phyloP scores from a whole-genome alignment of 2,113 vertebrate species.

The Machaerirhynchus nigripectus region DNA sequence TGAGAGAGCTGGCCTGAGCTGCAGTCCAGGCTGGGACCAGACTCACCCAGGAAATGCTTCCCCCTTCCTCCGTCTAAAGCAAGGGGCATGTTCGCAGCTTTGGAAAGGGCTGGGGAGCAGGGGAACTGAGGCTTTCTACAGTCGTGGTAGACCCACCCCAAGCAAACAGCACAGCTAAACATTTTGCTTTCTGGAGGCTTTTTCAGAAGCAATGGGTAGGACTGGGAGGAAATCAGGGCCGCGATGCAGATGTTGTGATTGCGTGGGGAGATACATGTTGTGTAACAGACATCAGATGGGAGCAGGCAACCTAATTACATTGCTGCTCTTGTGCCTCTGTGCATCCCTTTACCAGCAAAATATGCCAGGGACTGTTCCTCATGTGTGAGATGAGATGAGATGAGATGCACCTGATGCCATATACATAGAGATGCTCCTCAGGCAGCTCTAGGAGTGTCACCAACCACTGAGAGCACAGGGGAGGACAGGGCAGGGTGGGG shows the following conservation, averaged over 20 bases:
- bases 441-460: not conserved
- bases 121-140: not conserved
- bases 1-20: not conserved
- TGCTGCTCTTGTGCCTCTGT: not conserved
- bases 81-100: not conserved
- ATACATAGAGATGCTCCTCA: not conserved
- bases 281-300: not conserved
- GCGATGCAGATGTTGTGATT: rapidly evolving
- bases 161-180: not conserved
- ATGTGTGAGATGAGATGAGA: not conserved
- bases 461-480: not conserved
- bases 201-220: not conserved
- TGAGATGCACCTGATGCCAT: not conserved
- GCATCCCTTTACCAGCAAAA: not conserved
- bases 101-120: not conserved
- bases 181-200: not conserved
- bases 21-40: not conserved
- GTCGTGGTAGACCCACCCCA: rapidly evolving
- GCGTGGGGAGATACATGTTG: not conserved
- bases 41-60: not conserved
- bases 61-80: not conserved
- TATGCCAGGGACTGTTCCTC: not conserved
- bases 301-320: not conserved
- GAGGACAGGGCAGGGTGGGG: not conserved
- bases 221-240: not conserved